These are phyloP conservation scores for Ptychobarbus kaznakovi DNA, from an alignment of 2,797 vertebrate species.

Conservation along the genomic window DNA sequence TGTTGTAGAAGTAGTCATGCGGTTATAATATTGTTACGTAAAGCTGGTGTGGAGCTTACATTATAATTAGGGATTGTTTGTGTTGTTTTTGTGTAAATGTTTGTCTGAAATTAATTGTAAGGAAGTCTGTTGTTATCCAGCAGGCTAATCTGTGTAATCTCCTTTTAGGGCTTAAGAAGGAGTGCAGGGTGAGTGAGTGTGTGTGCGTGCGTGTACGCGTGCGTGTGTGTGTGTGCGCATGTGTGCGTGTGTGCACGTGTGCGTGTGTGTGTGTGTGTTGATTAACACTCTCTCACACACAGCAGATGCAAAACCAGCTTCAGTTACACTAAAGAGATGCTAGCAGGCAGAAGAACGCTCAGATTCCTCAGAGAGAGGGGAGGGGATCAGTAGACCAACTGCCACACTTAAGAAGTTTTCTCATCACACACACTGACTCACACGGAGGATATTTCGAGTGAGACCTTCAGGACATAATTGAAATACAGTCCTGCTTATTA, in stretches of 20 bases:
- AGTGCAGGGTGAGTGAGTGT: conserved; percentile 20
- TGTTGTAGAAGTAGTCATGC: not conserved
- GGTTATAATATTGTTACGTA: not conserved
- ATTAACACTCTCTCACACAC: conserved; percentile 52
- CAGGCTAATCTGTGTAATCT: conserved; percentile 47
- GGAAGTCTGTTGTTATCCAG: conserved; percentile 43
- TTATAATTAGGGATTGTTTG: not conserved
- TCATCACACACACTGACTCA: not conserved
- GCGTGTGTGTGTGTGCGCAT: not conserved
- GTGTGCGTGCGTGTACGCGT: conserved; percentile 12
- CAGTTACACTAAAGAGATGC: conserved; percentile 51
- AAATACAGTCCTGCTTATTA: conserved; percentile 30
- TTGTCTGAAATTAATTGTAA: conserved; percentile 5
- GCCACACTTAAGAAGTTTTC: conserved; percentile 2
- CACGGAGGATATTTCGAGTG: not conserved
- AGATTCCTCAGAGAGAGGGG: conserved; percentile 30
- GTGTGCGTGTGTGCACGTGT: conserved; percentile 7
- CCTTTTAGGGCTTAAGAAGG: conserved; percentile 24
- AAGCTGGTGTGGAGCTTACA: not conserved
- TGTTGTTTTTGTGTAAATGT: not conserved
- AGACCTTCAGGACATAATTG: conserved; percentile 23
- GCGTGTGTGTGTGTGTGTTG: conserved; percentile 29
- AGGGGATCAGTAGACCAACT: conserved; percentile 37
- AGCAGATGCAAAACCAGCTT: conserved; percentile 60
- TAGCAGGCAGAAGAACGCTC: conserved; percentile 38